These are phyloP conservation scores for Xylota sylvarum DNA, from an alignment of 2,888 invertebrate species.

Conservation along the genomic window DNA sequence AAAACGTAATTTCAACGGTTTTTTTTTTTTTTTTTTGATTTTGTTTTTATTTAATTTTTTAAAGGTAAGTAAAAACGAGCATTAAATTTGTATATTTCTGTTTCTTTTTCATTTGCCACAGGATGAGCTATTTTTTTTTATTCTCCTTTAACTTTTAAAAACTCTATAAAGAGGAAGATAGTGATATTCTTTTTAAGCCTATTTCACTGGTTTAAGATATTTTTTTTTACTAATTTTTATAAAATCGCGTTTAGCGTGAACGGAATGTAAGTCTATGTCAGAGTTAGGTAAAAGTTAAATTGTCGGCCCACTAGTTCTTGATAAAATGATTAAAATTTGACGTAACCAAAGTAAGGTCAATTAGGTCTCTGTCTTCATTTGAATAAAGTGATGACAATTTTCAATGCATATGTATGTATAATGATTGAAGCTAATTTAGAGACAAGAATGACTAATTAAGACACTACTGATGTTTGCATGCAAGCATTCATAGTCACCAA, in stretches of 20 bases:
- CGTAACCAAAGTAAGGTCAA: no score
- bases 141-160: constrained; percentile 3
- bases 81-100: background rate
- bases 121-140: constrained; percentile 11
- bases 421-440: no score
- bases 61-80: constrained; percentile 7
- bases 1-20: constrained; percentile 5
- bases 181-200: constrained; percentile 21
- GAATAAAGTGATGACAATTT: no score
- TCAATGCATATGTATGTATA: no score
- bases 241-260: constrained; percentile 24
- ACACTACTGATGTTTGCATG: no score
- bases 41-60: background rate
- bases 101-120: constrained; percentile 37
- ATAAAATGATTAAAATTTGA: background rate
- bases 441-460: no score
- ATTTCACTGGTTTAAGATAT: constrained; percentile 16
- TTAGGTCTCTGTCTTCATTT: no score
- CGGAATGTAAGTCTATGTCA: constrained; percentile 53
- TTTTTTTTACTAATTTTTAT: background rate
- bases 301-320: constrained; percentile 2
- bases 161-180: constrained; percentile 26
- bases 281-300: constrained; percentile 1
- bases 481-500: no score
- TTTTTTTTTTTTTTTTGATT: background rate